Percentiles rank a stretch among this genome's conserved stretches.
phyloP scores from a whole-genome alignment of 2,113 vertebrate species.

The Cinclus mexicanus region DNA sequence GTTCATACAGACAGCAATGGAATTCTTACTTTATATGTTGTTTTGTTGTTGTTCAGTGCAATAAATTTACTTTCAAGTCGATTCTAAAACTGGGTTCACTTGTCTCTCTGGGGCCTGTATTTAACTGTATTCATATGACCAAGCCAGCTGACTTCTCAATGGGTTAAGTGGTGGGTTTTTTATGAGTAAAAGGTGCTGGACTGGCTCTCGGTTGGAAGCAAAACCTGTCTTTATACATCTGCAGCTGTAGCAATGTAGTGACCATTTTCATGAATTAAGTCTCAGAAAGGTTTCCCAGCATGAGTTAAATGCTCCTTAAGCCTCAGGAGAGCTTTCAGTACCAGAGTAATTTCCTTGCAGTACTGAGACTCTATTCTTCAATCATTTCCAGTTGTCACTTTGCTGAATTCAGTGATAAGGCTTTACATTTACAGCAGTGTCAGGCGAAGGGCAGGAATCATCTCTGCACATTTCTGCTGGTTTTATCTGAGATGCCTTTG shows the following conservation, averaged over 20 bases:
- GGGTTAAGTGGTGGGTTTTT: neutral
- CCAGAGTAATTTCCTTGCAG: neutral
- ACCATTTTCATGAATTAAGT: neutral
- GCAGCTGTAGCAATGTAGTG: neutral
- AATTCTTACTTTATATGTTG: neutral
- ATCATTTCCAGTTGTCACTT: neutral
- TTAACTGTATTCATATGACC: neutral
- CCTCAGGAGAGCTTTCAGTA: neutral
- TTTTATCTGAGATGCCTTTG: neutral
- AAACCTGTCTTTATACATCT: neutral
- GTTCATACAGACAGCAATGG: neutral
- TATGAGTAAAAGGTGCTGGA: neutral
- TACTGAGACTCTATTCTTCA: neutral
- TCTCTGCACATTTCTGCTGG: neutral
- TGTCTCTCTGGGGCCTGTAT: neutral
- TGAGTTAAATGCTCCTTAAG: neutral
- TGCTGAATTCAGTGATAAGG: neutral
- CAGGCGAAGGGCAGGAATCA: fast-evolving
- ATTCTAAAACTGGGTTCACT: neutral
- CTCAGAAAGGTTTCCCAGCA: neutral
- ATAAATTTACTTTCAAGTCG: neutral
- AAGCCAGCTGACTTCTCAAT: neutral
- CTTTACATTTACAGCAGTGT: neutral
- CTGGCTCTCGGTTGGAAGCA: neutral
- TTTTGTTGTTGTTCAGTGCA: neutral